Percentiles rank a stretch among this genome's conserved stretches.
Conservation (phyloP, 2,113 vertebrate genomes). For the Erythrocercus mccallii region DNA sequence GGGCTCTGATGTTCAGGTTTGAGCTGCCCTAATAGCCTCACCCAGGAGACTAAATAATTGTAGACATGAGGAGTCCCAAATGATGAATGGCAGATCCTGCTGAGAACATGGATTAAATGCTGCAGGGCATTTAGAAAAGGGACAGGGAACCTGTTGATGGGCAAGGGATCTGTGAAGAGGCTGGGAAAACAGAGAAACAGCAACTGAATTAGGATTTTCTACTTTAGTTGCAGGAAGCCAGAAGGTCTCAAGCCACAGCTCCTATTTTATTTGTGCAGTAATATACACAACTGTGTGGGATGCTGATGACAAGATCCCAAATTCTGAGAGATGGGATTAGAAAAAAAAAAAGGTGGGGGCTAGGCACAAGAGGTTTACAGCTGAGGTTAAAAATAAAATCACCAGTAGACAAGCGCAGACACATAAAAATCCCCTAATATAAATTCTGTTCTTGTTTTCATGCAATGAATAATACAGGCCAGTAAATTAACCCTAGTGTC, state of each 20-base stretch:
- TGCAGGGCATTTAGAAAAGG: conserved; percentile 17
- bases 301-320: not conserved
- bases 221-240: conserved; percentile 2
- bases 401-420: not conserved
- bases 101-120: conserved; percentile 27
- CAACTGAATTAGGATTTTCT: conserved; percentile 1
- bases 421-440: not conserved
- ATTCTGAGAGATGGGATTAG: not conserved
- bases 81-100: conserved; percentile 36
- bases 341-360: not conserved
- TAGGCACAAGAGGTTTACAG: not conserved
- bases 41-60: not conserved
- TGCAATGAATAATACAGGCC: conserved; percentile 10
- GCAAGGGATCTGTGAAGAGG: not conserved
- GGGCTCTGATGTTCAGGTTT: not conserved
- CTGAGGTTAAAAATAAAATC: conserved; percentile 44
- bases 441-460: conserved; percentile 15
- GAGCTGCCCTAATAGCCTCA: conserved; percentile 26
- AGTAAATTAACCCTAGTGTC: conserved; percentile 3
- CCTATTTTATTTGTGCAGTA: not conserved
- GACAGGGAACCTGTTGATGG: not conserved
- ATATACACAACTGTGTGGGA: not conserved
- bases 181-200: not conserved
- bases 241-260: conserved; percentile 5
- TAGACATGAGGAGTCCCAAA: not conserved